Conservation (phyloP, 2,888 invertebrate species). For the Drosophila histrio region DNA sequence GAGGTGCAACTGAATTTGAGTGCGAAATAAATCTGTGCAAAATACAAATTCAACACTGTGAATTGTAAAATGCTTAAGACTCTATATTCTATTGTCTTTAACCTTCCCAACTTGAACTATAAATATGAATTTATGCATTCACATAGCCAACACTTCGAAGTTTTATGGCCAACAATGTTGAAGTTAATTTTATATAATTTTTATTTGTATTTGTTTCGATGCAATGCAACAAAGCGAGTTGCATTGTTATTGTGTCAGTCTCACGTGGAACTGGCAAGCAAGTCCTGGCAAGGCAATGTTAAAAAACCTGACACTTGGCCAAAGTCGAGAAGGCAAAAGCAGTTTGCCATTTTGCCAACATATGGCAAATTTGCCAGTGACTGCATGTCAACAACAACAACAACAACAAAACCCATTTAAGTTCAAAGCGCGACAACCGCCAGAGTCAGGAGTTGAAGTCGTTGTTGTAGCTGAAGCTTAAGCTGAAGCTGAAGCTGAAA, state of each 20-base stretch:
- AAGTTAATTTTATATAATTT: slow-evolving; percentile 20
- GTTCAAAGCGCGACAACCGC: slow-evolving; percentile 77
- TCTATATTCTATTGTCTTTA: too few species aligned
- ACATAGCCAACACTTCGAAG: too few species aligned
- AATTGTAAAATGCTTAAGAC: too few species aligned
- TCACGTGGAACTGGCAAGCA: slow-evolving; percentile 1
- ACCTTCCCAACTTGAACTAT: too few species aligned
- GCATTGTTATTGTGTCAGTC: slow-evolving; percentile 33
- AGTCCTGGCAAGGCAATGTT: slow-evolving; percentile 42
- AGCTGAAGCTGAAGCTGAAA: slow-evolving; percentile 6
- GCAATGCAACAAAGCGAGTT: not conserved
- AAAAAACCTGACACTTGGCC: slow-evolving; percentile 53
- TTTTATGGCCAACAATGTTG: slow-evolving; percentile 8
- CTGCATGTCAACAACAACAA: slow-evolving; percentile 50
- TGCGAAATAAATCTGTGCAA: too few species aligned
- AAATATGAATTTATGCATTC: too few species aligned
- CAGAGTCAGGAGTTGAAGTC: slow-evolving; percentile 40
- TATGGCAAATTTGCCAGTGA: slow-evolving; percentile 71
- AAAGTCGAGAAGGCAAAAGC: slow-evolving; percentile 42
- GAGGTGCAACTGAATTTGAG: not conserved
- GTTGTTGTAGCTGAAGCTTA: slow-evolving; percentile 9
- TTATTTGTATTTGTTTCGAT: not conserved
- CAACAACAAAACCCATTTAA: slow-evolving; percentile 67
- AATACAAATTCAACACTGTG: too few species aligned
- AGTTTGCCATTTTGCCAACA: slow-evolving; percentile 71